A percentile compares a stretch with the other conserved stretches of the same genome.
Evolutionary conservation across 1,140 invertebrate species (phyloP).

Genomic region (Drosophila auraria): DNA sequence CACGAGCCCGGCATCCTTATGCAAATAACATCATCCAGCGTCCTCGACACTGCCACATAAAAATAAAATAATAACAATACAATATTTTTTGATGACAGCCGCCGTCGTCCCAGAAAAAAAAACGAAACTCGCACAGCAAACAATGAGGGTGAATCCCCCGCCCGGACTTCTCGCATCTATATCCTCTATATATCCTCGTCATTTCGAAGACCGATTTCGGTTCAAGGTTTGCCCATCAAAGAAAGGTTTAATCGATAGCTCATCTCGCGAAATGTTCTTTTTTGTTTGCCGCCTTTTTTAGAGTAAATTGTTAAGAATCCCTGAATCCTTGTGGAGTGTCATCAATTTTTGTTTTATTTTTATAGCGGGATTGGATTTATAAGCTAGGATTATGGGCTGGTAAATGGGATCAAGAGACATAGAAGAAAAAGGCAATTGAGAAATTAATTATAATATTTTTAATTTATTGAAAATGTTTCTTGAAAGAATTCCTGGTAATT

Average conservation of each 20-base stretch:
- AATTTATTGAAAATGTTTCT: background rate
- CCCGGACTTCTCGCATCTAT: background rate
- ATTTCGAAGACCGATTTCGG: conserved; percentile 21
- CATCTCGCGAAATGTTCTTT: conserved; percentile 55
- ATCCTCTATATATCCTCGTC: conserved; percentile 6
- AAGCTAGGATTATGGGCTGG: conserved; percentile 10
- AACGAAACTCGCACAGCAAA: conserved; percentile 12
- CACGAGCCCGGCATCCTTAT: conserved; percentile 66
- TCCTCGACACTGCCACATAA: conserved; percentile 65
- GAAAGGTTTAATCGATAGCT: conserved; percentile 78
- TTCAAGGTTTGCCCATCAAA: conserved; percentile 66
- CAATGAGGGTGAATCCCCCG: conserved; percentile 20
- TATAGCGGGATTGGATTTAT: conserved; percentile 14
- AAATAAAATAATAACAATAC: conserved; percentile 84
- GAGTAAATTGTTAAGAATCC: conserved; percentile 66
- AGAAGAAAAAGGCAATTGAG: background rate
- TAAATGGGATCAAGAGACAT: conserved; percentile 11
- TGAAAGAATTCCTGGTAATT: too few relatives aligned
- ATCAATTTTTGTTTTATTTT: conserved; percentile 68
- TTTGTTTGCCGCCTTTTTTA: conserved; percentile 39
- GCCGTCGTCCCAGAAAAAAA: conserved; percentile 11
- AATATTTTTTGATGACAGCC: conserved; percentile 83
- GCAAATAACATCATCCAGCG: conserved; percentile 68
- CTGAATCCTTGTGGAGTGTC: conserved; percentile 58
- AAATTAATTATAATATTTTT: background rate